phyloP scores from a whole-genome alignment of 2,888 invertebrate genomes.

The Criorhina ranunculi region DNA sequence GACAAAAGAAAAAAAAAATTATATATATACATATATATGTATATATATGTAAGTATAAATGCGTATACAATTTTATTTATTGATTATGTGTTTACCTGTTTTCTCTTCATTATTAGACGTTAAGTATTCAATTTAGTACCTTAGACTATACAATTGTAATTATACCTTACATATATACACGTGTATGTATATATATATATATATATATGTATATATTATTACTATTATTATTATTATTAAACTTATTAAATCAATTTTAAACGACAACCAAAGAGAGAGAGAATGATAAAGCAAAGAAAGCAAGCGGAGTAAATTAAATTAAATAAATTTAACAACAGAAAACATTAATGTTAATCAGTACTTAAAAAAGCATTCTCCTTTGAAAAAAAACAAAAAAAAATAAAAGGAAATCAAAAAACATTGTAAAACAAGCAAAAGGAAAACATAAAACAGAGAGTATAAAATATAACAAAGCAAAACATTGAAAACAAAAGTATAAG shows the following conservation, averaged over 20 bases:
- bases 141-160: constrained; percentile 52
- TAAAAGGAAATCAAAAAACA: background rate
- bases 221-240: constrained; percentile 6
- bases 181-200: constrained; percentile 24
- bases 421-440: constrained; percentile 9
- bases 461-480: constrained; percentile 22
- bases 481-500: constrained; percentile 44
- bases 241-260: constrained; percentile 38
- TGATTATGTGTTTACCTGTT: constrained; percentile 11
- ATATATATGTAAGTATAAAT: constrained; percentile 16
- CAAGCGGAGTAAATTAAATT: constrained; percentile 9
- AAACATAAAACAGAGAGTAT: constrained; percentile 5
- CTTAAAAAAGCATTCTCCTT: background rate
- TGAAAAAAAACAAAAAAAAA: background rate
- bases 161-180: constrained; percentile 27
- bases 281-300: constrained; percentile 4
- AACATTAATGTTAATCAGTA: background rate
- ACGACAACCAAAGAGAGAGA: constrained; percentile 8
- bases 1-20: background rate
- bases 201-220: constrained; percentile 2
- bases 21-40: constrained; percentile 14
- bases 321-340: background rate
- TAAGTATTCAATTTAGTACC: constrained; percentile 68
- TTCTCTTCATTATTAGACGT: constrained; percentile 38
- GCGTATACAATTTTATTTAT: constrained; percentile 41